Percentiles rank a stretch among this genome's conserved stretches.
phyloP scores from a whole-genome alignment of 2,113 vertebrate genomes.

The Limanda limanda region DNA sequence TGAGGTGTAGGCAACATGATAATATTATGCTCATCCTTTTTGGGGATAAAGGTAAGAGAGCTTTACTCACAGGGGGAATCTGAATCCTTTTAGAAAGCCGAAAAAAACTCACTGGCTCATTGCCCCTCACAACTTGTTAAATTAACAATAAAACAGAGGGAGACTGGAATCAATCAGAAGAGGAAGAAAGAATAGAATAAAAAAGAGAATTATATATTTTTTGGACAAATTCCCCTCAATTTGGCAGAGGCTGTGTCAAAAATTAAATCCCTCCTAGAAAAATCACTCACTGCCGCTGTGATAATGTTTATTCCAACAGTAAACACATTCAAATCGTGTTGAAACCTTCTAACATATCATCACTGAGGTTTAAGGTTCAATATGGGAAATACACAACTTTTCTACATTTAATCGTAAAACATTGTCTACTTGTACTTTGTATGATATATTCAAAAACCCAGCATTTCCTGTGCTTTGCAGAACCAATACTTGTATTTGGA shows the following conservation, averaged over 20 bases:
- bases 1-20: constrained; percentile 46
- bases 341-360: constrained; percentile 22
- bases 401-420: neutral
- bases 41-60: constrained; percentile 54
- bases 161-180: neutral
- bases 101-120: constrained; percentile 8
- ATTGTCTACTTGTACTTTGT: neutral
- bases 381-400: neutral
- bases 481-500: too few relatives aligned
- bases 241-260: neutral
- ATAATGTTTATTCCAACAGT: too few relatives aligned
- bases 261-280: neutral
- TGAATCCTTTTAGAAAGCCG: constrained; percentile 16
- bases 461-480: too few relatives aligned
- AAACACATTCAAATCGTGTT: neutral
- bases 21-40: constrained; percentile 51
- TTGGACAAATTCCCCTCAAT: neutral
- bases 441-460: neutral
- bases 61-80: constrained; percentile 38
- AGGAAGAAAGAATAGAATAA: neutral
- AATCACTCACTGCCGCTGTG: neutral
- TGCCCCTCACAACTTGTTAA: neutral
- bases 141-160: constrained; percentile 9
- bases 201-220: neutral
- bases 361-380: constrained; percentile 6